Evolutionary conservation across 2,888 invertebrate genomes (phyloP).

Genomic region (Apodemia hepburni): DNA sequence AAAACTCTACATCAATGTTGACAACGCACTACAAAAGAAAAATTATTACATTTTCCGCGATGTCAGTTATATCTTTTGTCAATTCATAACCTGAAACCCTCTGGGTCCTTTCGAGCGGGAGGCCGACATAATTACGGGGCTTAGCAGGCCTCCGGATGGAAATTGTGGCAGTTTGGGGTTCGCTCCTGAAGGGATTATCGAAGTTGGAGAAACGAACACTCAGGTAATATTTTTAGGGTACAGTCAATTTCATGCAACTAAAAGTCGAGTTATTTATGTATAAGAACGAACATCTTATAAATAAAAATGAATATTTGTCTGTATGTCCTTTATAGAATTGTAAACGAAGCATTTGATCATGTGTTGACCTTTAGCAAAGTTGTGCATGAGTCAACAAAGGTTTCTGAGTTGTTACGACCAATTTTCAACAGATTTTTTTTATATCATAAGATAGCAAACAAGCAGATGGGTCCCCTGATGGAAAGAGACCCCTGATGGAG

Average conservation of each 20-base stretch:
- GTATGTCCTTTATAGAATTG: too few species aligned
- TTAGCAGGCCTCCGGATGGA: conserved; percentile 34
- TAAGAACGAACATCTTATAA: too few species aligned
- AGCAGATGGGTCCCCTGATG: too few species aligned
- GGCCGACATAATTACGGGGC: conserved; percentile 55
- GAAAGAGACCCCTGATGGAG: too few species aligned
- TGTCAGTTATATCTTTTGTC: conserved; percentile 58
- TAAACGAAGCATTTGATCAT: too few species aligned
- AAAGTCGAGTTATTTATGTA: too few species aligned
- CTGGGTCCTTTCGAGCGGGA: conserved; percentile 33
- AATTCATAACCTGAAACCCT: conserved; percentile 48
- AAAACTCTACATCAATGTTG: conserved; percentile 30
- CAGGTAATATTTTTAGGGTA: conserved; percentile 28
- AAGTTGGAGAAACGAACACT: conserved; percentile 23
- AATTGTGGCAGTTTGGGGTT: conserved; percentile 31
- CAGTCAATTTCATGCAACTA: background rate
- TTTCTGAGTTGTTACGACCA: too few species aligned
- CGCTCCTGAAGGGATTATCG: conserved; percentile 31
- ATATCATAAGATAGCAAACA: too few species aligned
- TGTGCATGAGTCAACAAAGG: too few species aligned
- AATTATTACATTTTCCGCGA: conserved; percentile 19
- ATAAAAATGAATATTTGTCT: too few species aligned
- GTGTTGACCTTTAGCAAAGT: too few species aligned
- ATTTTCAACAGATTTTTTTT: too few species aligned
- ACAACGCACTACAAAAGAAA: conserved; percentile 21